Evolutionary conservation across 2,888 invertebrate genomes (phyloP).

Genomic region (Toxonevra muliebris): DNA sequence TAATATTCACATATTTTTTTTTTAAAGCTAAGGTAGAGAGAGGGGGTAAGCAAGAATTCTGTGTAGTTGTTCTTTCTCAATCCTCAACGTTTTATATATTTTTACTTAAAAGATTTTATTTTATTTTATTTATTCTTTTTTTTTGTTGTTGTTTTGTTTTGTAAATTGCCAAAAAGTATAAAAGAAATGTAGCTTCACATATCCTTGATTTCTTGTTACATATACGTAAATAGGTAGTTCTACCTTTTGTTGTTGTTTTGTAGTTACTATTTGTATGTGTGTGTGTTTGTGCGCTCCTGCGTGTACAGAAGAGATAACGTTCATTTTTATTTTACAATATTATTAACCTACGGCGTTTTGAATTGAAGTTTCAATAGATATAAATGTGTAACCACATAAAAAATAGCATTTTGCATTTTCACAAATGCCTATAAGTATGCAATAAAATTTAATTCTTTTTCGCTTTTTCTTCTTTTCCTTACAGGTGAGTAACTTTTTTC

Average conservation of each 20-base stretch:
- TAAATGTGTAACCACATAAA: too few species aligned
- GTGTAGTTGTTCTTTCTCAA: not conserved
- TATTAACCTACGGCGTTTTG: not conserved
- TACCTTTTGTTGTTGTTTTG: too few species aligned
- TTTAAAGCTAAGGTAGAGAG: too few species aligned
- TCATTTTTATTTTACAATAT: slow-evolving; percentile 1
- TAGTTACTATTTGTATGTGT: too few species aligned
- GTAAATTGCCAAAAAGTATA: not conserved
- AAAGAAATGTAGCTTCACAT: not conserved
- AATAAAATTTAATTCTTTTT: slow-evolving; percentile 6
- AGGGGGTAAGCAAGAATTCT: not conserved
- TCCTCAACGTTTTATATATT: not conserved
- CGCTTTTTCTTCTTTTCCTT: slow-evolving; percentile 5
- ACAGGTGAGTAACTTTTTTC: slow-evolving; percentile 13
- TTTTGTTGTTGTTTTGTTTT: not conserved
- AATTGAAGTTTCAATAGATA: too few species aligned
- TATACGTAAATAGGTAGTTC: not conserved
- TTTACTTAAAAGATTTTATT: not conserved
- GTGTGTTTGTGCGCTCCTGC: too few species aligned
- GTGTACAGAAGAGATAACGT: not conserved
- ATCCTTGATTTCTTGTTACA: not conserved
- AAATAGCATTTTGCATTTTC: not conserved
- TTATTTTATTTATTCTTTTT: not conserved
- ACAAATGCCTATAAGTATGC: slow-evolving; percentile 8
- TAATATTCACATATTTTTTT: too few species aligned